Evolutionary conservation across 2,888 invertebrate species (phyloP).

Genomic region (Cheilosia vernalis): DNA sequence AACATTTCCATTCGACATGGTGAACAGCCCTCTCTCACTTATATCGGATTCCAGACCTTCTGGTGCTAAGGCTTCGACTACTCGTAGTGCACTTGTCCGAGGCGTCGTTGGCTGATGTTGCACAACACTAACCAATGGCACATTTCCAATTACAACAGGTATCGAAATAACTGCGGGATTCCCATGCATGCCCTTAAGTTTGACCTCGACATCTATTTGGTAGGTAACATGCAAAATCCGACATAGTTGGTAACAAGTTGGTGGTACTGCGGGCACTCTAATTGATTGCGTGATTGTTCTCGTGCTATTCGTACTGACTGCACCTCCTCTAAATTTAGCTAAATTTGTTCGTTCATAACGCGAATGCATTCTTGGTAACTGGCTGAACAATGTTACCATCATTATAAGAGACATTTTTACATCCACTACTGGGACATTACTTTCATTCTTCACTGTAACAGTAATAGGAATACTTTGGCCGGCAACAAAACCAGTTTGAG

Average conservation of each 20-base stretch:
- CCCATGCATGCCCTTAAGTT: conserved; percentile 78
- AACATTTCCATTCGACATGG: conserved; percentile 31
- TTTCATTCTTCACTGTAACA: conserved; percentile 85
- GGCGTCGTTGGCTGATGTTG: conserved; percentile 76
- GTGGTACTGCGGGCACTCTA: conserved; percentile 80
- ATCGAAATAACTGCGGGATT: conserved; percentile 76
- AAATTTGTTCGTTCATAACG: conserved; percentile 78
- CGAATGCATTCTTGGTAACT: conserved; percentile 72
- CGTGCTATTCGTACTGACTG: conserved; percentile 76
- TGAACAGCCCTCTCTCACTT: conserved; percentile 2
- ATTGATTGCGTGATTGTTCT: conserved; percentile 78
- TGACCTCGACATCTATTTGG: conserved; percentile 79
- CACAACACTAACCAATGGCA: conserved; percentile 78
- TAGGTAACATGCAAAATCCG: conserved; percentile 80
- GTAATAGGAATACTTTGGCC: conserved; percentile 79
- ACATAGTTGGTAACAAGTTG: conserved; percentile 80
- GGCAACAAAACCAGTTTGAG: conserved; percentile 81
- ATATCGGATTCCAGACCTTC: not conserved
- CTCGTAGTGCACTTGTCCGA: not conserved
- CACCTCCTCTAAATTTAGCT: conserved; percentile 76
- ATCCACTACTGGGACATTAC: conserved; percentile 83
- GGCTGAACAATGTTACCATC: conserved; percentile 78
- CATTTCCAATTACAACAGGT: conserved; percentile 82
- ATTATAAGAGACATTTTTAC: conserved; percentile 78
- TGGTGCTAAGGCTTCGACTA: conserved; percentile 27